Base-by-base conservation (phyloP, 2,797 vertebrate species). In the Cirrhinus mrigala region DNA sequence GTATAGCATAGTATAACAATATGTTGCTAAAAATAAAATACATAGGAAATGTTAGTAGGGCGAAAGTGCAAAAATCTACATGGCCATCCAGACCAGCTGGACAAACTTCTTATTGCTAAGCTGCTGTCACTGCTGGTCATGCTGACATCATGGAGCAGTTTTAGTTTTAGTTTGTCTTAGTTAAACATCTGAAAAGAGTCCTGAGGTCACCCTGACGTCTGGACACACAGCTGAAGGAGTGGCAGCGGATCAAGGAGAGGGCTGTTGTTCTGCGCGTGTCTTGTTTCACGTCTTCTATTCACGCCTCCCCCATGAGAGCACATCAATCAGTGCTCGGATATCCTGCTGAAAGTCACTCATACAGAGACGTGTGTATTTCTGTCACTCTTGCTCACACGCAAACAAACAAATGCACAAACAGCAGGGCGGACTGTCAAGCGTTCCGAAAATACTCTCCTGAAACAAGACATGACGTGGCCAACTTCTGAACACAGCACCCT, bases 301-400 rank as follows among this genome's bases (percentile, higher is more conserved):
- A 18, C 20, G 10, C 37, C 71, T 71, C 44, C 54, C 54, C 56
- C 64, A 71, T 66, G 56, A 78, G 82, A 56, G 40, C 37, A 27
- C 56, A 86, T 84, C 78, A 81, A 58, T 81, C 85, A 81, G 66
- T 15, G 70, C 54, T 37, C 24, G 6, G 71, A 83, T 88, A 84
- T 73, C 71, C 81, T 84, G 77, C 73, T 84, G 64, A 84, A 88
- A 81, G 87, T 71, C 64, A 73, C 56, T 84, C 3, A 18, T 24
- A 46, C 33, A 48, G n/a, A 37, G 66, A 58, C 74, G 20, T 60
- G 75, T 71, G 75, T 84, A 84, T 84, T 84, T 84, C 58, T 24
- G 78, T 71, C 70, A 62, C 76, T 54, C 8, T 24, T 27, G 62
- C 52, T 46, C 62, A 33, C 12, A 78, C 40, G 10, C 66, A 82